Evolutionary conservation across 2,888 invertebrate species (phyloP), one percentile per base, ranked within the genome.

Genomic region (Resseliella maxima): DNA sequence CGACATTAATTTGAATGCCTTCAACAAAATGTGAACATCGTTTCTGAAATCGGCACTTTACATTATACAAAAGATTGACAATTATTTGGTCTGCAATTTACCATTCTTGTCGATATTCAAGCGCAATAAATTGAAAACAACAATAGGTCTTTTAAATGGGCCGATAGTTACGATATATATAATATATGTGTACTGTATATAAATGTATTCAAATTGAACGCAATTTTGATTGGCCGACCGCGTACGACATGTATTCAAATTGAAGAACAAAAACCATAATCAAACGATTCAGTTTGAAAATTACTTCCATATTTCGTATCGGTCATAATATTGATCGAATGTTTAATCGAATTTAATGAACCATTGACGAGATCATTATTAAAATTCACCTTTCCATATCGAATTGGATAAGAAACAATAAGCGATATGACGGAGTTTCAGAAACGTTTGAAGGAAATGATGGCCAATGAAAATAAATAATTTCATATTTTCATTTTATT

Each of bases 271-370:
- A 18, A 36, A 81, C 36, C 81, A 81, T 36, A 81, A 81, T 81
- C 81, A 81, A 81, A 36, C 21, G 81, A 38, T 83, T 38, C 36
- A 83, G 38, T 38, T 35, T 81, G 38, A 83, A 38, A 83, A 38
- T 83, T 36, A 83, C 36, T 72, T 72, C 72, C 72, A 72, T 31
- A 72, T 72, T 35, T 35, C n/a, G n/a, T n/a, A n/a, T 72, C 15
- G 6, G 72, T 15, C n/a, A 59, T 8, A 72, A 15, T 35, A 31
- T 72, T n/a, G n/a, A n/a, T n/a, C n/a, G 24, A 38, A 83, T 83
- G 83, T 83, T 83, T n/a, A 83, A 83, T 38, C 38, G 83, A 36
- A 83, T 38, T 38, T 38, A 83, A 83, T 83, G 83, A 83, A 38
- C 38, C 83, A 38, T 83, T 38, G 83, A 83, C 38, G 38, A 38